Conservation (phyloP, 2,113 vertebrate genomes). For the Percina caprodes region DNA sequence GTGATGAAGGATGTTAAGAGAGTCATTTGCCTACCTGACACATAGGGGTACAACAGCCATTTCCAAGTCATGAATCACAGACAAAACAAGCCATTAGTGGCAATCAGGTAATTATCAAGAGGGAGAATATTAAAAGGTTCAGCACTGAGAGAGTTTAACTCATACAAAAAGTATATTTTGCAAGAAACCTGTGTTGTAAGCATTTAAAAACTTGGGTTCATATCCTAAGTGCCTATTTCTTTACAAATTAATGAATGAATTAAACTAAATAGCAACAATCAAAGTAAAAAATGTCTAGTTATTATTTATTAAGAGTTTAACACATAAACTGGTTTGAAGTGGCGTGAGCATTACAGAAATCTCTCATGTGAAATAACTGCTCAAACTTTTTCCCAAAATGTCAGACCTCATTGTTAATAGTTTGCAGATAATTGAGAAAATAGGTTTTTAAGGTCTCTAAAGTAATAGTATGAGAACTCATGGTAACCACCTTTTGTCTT, state of each 20-base stretch:
- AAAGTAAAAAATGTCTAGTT: neutral
- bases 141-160: constrained; percentile 5
- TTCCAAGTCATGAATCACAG: constrained; percentile 45
- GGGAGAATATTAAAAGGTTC: constrained; percentile 17
- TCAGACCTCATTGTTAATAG: neutral
- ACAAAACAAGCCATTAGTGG: constrained; percentile 45
- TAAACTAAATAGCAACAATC: neutral
- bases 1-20: constrained; percentile 15
- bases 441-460: neutral
- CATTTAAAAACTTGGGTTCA: too few species aligned
- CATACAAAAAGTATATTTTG: neutral
- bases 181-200: neutral
- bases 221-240: neutral
- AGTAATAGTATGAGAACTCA: neutral
- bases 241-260: too few species aligned
- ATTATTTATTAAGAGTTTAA: neutral
- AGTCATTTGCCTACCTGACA: constrained; percentile 45
- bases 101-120: constrained; percentile 30
- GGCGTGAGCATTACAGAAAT: too few species aligned
- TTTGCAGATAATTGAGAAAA: neutral
- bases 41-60: constrained; percentile 14
- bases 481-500: neutral
- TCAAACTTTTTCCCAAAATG: neutral
- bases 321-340: too few species aligned
- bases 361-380: neutral